A percentile compares a stretch with the other conserved stretches of the same genome.
Conservation (phyloP, 2,113 vertebrate genomes). For the Sterna hirundo region DNA sequence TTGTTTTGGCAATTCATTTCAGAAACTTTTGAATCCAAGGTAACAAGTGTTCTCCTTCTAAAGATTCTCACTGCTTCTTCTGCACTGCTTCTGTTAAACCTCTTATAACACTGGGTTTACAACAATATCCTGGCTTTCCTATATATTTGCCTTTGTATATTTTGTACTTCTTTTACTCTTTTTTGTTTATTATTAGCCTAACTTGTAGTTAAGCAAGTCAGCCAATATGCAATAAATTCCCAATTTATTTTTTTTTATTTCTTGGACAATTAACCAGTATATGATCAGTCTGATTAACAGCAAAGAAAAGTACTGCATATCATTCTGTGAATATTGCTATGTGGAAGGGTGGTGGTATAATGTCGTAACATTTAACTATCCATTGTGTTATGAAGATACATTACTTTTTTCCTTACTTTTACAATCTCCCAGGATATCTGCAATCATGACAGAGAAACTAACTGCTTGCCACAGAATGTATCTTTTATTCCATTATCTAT, state of each 20-base stretch:
- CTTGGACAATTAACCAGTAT: neutral
- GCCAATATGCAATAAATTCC: neutral
- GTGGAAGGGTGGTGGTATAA: neutral
- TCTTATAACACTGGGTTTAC: neutral
- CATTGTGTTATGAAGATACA: neutral
- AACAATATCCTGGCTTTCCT: neutral
- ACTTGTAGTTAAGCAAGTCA: neutral
- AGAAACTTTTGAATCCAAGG: neutral
- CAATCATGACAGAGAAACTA: neutral
- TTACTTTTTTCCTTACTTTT: neutral
- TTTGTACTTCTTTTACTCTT: accelerated
- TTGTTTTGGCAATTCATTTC: neutral
- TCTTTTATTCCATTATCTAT: neutral
- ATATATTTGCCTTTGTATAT: neutral
- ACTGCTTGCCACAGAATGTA: neutral
- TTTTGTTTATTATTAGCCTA: neutral
- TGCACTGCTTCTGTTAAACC: neutral
- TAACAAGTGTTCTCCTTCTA: neutral
- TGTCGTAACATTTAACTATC: neutral
- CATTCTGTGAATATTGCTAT: neutral
- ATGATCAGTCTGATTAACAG: neutral
- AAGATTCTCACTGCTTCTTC: neutral
- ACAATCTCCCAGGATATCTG: neutral
- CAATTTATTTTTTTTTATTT: neutral
- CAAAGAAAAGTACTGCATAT: neutral